phyloP scores from a whole-genome alignment of 2,797 vertebrate genomes.

The Macrochelys suwanniensis region DNA sequence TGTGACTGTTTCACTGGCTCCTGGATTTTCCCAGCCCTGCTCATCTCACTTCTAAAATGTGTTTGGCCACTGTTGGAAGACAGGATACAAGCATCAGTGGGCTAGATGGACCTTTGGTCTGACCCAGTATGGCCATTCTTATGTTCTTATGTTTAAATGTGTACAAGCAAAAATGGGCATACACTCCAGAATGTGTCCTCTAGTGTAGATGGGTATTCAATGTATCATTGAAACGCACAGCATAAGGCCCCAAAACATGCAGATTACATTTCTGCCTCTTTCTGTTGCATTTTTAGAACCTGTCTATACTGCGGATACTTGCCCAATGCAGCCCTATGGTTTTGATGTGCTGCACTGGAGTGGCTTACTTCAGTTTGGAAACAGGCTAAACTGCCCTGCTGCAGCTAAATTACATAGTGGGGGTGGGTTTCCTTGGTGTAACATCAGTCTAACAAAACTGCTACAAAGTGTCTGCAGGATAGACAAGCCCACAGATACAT shows the following conservation, averaged over 20 bases:
- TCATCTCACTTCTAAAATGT: background rate
- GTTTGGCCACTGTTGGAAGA: too few relatives aligned
- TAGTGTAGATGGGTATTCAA: background rate
- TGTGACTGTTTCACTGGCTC: background rate
- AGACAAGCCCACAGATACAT: background rate
- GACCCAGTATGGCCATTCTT: too few relatives aligned
- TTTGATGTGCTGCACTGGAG: background rate
- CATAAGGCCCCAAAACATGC: fast-evolving
- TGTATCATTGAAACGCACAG: too few relatives aligned
- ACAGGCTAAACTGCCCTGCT: background rate
- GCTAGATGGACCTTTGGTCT: too few relatives aligned
- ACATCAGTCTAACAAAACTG: background rate
- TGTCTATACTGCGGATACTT: background rate
- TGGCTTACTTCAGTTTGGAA: background rate
- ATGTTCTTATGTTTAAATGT: background rate
- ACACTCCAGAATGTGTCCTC: background rate
- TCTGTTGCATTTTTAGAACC: background rate
- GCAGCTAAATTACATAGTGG: fast-evolving
- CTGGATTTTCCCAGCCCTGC: background rate
- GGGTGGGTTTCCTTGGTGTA: background rate
- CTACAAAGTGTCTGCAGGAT: background rate
- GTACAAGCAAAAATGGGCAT: background rate
- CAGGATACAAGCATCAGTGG: too few relatives aligned
- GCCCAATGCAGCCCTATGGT: background rate
- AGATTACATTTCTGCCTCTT: background rate